Base-by-base conservation (phyloP, 2,888 invertebrate species). In the Hyppa rectilinea region DNA sequence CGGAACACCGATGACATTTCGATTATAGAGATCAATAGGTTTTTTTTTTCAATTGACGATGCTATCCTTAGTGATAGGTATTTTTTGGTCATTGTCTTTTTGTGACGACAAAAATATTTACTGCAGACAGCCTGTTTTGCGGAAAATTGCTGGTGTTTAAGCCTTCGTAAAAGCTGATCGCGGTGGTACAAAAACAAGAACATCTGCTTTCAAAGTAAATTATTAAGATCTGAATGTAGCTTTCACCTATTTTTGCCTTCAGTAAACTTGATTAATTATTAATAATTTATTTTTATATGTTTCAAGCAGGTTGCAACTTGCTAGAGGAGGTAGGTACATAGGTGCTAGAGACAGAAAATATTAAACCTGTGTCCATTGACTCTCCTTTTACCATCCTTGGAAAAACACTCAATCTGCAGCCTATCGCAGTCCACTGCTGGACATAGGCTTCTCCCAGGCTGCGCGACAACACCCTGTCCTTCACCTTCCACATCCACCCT, bases 1-100 rank as follows among this genome's bases (percentile, higher is more conserved):
- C 87, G 86, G 87, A 88, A 87, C 87, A 81, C 81, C 90, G 94
- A 94, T 92, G 94, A 94, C 94, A 93, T 89, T 91, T 88, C 89
- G 92, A 89, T 92, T 92, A 91, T 88, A 87, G 89, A 88, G 85
- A 89, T 90, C 89, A 86, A 89, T 84, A 81, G 73, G 72, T 85
- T 87, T 87, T 90, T 78, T n/a, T 89, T 90, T 84, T 86, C 77
- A 81, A 85, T 81, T 79, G 80, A 85, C 85, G 78, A 75, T 74
- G 78, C 71, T 78, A 81, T 82, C 84, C 83, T 85, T 84, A 81
- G 80, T 75, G 80, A 79, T 74, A 85, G 84, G 80, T 80, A 78
- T 75, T 78, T 85, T 85, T 79, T 77, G 58, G 66, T 77, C 34
- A 80, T 83, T 83, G 85, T 86, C 85, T 85, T 83, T 81, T 85